phyloP scores from a whole-genome alignment of 2,113 vertebrate species.

The Nothobranchius furzeri region DNA sequence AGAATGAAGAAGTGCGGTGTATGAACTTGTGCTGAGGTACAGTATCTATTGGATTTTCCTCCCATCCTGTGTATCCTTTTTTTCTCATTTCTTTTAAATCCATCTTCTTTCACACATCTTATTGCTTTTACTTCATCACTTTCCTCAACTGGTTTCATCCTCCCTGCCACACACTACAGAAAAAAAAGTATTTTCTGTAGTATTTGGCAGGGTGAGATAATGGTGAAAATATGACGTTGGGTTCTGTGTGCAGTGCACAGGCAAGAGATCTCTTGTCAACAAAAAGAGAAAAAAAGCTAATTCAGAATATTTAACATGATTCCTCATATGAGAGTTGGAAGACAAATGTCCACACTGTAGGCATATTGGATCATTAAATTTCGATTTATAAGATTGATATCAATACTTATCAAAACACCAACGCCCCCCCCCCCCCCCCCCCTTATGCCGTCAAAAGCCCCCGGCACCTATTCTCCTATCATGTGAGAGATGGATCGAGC shows the following conservation, averaged over 20 bases:
- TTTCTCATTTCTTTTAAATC: slow-evolving; percentile 1
- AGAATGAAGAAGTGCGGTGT: slow-evolving; percentile 18
- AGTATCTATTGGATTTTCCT: background rate
- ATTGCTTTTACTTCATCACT: background rate
- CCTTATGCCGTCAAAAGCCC: slow-evolving; percentile 44
- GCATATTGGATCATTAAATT: slow-evolving; percentile 67
- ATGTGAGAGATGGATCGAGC: slow-evolving; percentile 49
- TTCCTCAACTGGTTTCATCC: background rate
- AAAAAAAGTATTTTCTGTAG: background rate
- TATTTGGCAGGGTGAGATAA: slow-evolving; percentile 1
- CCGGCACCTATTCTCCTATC: slow-evolving; percentile 44
- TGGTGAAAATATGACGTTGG: slow-evolving; percentile 32
- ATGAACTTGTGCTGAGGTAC: slow-evolving; percentile 34
- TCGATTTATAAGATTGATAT: slow-evolving; percentile 73
- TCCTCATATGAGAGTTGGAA: slow-evolving; percentile 53
- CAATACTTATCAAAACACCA: slow-evolving; percentile 72
- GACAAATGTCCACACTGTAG: slow-evolving; percentile 54
- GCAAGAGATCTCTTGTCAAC: slow-evolving; percentile 22
- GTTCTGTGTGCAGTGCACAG: slow-evolving; percentile 6
- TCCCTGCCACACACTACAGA: background rate
- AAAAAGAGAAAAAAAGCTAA: slow-evolving; percentile 41
- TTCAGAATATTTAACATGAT: slow-evolving; percentile 52
- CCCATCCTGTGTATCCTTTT: slow-evolving; percentile 6
- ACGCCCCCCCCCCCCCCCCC: slow-evolving; percentile 41
- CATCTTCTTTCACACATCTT: slow-evolving; percentile 13